Conservation (phyloP, 1,140 invertebrate species). For the Eumaeus atala region DNA sequence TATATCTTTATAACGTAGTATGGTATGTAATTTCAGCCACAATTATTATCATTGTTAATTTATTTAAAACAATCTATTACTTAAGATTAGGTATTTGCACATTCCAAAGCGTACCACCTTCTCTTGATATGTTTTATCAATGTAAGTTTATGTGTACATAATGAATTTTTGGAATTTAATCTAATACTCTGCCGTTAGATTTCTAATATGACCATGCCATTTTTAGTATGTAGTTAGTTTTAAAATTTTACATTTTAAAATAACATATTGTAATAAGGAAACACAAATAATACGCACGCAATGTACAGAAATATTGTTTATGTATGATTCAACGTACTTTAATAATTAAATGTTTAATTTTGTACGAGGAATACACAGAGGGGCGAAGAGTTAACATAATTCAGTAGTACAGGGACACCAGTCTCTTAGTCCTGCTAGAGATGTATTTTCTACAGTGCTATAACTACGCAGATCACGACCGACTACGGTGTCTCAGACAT, state of each 20-base stretch:
- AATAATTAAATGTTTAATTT: no score
- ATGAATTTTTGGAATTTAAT: background rate
- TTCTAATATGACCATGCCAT: background rate
- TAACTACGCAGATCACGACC: no score
- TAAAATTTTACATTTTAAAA: background rate
- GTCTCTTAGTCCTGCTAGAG: no score
- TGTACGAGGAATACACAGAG: no score
- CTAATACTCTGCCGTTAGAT: constrained; percentile 2
- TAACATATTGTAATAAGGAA: no score
- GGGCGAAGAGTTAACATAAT: no score
- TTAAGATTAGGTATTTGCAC: constrained; percentile 2
- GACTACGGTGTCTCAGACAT: no score
- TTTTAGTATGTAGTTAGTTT: constrained; percentile 8
- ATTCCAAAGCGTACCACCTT: constrained; percentile 4
- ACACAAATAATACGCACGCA: no score
- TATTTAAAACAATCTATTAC: background rate
- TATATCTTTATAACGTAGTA: background rate
- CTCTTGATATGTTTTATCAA: background rate
- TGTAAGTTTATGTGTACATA: background rate
- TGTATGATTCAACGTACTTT: no score
- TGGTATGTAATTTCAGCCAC: background rate
- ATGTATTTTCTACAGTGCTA: no score
- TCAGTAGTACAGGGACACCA: no score
- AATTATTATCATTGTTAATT: background rate
- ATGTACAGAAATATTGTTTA: no score